phyloP scores from a whole-genome alignment of 2,888 invertebrate species.

The Apamea anceps region DNA sequence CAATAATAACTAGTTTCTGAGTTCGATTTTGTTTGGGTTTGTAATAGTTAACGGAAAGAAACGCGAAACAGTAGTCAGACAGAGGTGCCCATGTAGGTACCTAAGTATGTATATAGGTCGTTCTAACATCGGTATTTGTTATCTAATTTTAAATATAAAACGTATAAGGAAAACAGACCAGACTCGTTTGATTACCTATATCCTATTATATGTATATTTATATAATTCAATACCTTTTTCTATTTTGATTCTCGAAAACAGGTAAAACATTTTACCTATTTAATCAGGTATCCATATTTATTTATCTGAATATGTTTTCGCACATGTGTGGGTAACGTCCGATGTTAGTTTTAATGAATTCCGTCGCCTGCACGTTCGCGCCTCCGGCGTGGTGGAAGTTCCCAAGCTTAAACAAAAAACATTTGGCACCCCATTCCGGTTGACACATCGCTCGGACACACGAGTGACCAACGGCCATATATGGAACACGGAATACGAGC shows the following conservation, averaged over 20 bases:
- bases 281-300: slow-evolving; percentile 17
- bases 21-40: slow-evolving; percentile 21
- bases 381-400: slow-evolving; percentile 61
- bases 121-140: slow-evolving; percentile 1
- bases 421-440: slow-evolving; percentile 73
- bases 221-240: slow-evolving; percentile 35
- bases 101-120: background rate
- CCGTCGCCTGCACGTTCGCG: slow-evolving; percentile 40
- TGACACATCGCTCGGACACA: slow-evolving; percentile 69
- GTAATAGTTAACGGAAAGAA: slow-evolving; percentile 20
- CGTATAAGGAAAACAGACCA: slow-evolving; percentile 34
- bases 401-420: slow-evolving; percentile 76
- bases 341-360: slow-evolving; percentile 36
- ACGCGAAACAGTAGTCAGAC: background rate
- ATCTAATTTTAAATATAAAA: slow-evolving; percentile 36
- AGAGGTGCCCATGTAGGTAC: background rate
- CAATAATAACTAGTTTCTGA: slow-evolving; percentile 54
- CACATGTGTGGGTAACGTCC: slow-evolving; percentile 2
- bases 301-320: slow-evolving; percentile 15
- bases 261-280: slow-evolving; percentile 42
- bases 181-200: slow-evolving; percentile 23
- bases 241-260: slow-evolving; percentile 52
- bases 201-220: slow-evolving; percentile 18
- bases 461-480: slow-evolving; percentile 82
- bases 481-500: slow-evolving; percentile 82